phyloP scores from a whole-genome alignment of 2,888 invertebrate genomes.

The Bellardia pandia region DNA sequence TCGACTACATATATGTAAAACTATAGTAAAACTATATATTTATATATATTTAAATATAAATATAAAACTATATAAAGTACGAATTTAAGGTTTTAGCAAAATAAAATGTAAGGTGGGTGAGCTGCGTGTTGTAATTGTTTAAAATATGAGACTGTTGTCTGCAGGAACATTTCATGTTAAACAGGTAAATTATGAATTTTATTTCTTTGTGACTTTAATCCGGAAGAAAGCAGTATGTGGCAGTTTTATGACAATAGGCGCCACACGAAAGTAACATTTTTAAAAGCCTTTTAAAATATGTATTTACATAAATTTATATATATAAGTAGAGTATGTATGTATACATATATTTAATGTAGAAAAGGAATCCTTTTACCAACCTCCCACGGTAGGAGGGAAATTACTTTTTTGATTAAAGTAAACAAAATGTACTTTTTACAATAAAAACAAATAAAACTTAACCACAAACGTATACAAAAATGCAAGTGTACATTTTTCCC shows the following conservation, averaged over 20 bases:
- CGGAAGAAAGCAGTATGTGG: neutral
- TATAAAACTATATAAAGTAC: neutral
- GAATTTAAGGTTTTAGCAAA: slow-evolving; percentile 5
- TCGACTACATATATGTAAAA: neutral
- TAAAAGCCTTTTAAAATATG: neutral
- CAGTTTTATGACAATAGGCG: slow-evolving; percentile 24
- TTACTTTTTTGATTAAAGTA: too few species aligned
- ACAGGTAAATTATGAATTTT: neutral
- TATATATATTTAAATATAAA: too few species aligned
- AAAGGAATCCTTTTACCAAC: too few species aligned
- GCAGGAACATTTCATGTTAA: slow-evolving; percentile 3
- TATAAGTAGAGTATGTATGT: too few species aligned
- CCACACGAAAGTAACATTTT: slow-evolving; percentile 32
- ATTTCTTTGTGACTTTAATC: slow-evolving; percentile 17
- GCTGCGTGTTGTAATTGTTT: neutral
- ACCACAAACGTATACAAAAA: too few species aligned
- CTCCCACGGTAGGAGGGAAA: too few species aligned
- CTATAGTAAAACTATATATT: too few species aligned
- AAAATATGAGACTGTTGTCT: neutral
- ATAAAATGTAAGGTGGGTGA: neutral
- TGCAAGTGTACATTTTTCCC: too few species aligned
- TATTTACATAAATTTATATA: neutral
- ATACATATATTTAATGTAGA: too few species aligned
- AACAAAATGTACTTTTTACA: too few species aligned
- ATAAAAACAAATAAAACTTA: too few species aligned